A percentile compares a stretch with the other conserved stretches of the same genome.
Evolutionary conservation across 2,113 vertebrate genomes (phyloP).

Genomic region (Platichthys stellatus): DNA sequence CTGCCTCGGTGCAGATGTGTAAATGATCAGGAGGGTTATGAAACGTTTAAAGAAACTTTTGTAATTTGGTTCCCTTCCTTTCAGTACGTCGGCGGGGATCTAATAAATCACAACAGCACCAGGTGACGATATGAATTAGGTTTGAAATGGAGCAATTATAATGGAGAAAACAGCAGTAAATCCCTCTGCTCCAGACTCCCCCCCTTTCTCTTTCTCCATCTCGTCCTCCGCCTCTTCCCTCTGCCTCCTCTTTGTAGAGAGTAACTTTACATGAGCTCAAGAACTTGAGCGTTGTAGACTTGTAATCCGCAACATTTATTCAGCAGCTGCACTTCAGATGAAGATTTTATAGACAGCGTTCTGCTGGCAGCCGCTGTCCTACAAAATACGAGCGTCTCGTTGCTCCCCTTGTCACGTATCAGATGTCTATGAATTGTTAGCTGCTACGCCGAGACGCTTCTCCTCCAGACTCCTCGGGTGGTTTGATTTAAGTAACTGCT

Average conservation of each 20-base stretch:
- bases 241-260: not conserved
- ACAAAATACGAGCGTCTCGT: not conserved
- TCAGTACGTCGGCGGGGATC: constrained; percentile 1
- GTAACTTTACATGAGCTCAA: not conserved
- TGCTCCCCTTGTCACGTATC: not conserved
- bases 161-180: constrained; percentile 10
- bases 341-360: too few species aligned
- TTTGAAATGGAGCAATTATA: constrained; percentile 32
- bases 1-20: not conserved
- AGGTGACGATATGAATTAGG: constrained; percentile 38
- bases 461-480: not conserved
- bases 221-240: not conserved
- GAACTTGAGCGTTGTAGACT: not conserved
- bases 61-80: constrained; percentile 16
- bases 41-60: constrained; percentile 1
- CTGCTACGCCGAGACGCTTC: not conserved
- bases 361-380: not conserved
- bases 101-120: constrained; percentile 18
- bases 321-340: not conserved
- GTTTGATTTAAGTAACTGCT: constrained; percentile 2
- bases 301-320: not conserved
- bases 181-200: constrained; percentile 7
- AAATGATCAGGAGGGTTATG: not conserved
- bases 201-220: not conserved
- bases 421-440: not conserved